Evolutionary conservation across 2,113 vertebrate species (phyloP).

Genomic region (Brachypodius melanocephalos): DNA sequence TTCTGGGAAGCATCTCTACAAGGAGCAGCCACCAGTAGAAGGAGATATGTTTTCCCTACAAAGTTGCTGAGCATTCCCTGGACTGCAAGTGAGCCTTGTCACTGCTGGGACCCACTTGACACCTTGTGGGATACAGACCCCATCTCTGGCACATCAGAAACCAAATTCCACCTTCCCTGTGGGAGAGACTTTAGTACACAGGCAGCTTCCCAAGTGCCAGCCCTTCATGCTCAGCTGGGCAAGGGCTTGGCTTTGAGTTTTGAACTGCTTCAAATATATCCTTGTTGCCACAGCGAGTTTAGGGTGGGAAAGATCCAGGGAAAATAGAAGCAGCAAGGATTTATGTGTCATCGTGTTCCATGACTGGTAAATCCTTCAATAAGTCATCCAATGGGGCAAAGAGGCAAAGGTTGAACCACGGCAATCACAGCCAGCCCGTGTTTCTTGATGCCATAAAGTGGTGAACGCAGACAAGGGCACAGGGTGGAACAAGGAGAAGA

Average conservation of each 20-base stretch:
- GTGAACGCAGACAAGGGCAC: not conserved
- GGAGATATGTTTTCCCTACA: not conserved
- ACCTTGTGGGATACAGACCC: not conserved
- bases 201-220: not conserved
- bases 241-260: not conserved
- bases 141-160: not conserved
- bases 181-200: not conserved
- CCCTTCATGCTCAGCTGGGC: not conserved
- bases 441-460: not conserved
- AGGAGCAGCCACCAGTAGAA: not conserved
- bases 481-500: not conserved
- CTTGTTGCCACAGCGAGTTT: not conserved
- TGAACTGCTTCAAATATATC: not conserved
- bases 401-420: slow-evolving; percentile 60
- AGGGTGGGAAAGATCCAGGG: not conserved
- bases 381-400: slow-evolving; percentile 41
- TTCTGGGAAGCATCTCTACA: not conserved
- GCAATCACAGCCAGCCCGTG: not conserved
- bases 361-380: not conserved
- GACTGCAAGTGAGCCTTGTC: not conserved
- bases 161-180: not conserved
- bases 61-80: not conserved
- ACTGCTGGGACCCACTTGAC: not conserved
- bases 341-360: not conserved
- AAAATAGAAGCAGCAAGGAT: not conserved